Base-by-base conservation (phyloP, 2,888 invertebrate genomes). In the Acanthosepion esculentum region DNA sequence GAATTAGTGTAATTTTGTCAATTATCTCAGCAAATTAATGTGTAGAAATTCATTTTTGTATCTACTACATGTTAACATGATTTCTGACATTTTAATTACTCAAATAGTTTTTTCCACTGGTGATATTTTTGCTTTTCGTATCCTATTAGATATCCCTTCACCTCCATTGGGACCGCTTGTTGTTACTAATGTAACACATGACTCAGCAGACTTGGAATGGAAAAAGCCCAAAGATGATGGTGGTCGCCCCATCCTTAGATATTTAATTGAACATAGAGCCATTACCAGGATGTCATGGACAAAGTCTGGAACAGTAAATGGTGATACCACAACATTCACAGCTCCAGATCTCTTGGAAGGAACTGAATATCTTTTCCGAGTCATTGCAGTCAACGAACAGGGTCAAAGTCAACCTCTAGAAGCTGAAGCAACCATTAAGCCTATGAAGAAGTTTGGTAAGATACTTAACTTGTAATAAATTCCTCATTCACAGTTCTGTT, bases 381-480 rank as follows among this genome's bases (percentile, higher is more conserved):
- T 97, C 41, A 96, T 96, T 26, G 97, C 97, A 53, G 96, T 97
- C 92, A 97, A 97, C 95, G 95, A 95, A 78, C 96, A 96, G 94
- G 96, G 96, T 92, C 95, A 96, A 94, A 95, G 96, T 53, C 98
- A 98, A 95, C 96, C 97, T 53, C 95, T 97, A 50, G 95, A 95
- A 91, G 96, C 96, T 20, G 96, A 96, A 33, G 64, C 95, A 78
- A 96, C 96, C 59, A 95, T 96, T 94, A 95, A 94, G 95, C 96
- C 96, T 92, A 95, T 95, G 95, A 96, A 96, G 95, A 96, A 95
- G 95, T 96, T 96, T 94, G 93, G 95, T 95, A 7, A 33, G 41
- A 64, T 78, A 78, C 33, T 78, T 78, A 78, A 78, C 5, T 26
- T 29, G 12, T 78, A 29, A 26, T 1, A 29, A 29, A 78, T 78